A percentile compares a stretch with the other conserved stretches of the same genome.
Evolutionary conservation across 2,797 vertebrate genomes (phyloP).

Genomic region (Heteromormyrus szaboi): DNA sequence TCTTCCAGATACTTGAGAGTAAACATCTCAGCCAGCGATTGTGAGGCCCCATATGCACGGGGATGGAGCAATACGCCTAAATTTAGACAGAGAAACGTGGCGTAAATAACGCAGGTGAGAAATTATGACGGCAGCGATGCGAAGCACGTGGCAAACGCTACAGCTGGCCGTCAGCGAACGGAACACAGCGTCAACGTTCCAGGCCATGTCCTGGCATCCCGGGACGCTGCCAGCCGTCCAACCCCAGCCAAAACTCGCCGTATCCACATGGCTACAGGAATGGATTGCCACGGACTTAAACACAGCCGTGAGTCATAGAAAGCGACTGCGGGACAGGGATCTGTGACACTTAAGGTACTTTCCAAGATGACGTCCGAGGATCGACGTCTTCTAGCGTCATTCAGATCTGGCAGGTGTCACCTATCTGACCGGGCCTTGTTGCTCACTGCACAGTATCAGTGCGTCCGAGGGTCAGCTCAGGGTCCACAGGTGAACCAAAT

Average conservation of each 20-base stretch:
- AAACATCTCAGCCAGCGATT: background rate
- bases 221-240: background rate
- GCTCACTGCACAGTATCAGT: background rate
- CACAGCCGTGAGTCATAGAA: background rate
- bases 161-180: background rate
- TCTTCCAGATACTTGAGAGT: background rate
- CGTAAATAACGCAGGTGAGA: conserved; percentile 19
- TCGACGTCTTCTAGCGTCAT: background rate
- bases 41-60: background rate
- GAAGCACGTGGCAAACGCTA: background rate
- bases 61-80: background rate
- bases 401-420: background rate
- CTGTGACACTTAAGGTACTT: background rate
- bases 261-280: background rate
- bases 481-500: background rate
- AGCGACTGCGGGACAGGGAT: background rate
- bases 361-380: background rate
- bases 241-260: background rate
- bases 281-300: background rate
- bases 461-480: background rate
- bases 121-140: background rate
- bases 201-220: background rate
- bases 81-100: background rate
- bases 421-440: background rate
- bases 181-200: background rate